phyloP scores from a whole-genome alignment of 2,797 vertebrate genomes.

The Spinus olivaceus region DNA sequence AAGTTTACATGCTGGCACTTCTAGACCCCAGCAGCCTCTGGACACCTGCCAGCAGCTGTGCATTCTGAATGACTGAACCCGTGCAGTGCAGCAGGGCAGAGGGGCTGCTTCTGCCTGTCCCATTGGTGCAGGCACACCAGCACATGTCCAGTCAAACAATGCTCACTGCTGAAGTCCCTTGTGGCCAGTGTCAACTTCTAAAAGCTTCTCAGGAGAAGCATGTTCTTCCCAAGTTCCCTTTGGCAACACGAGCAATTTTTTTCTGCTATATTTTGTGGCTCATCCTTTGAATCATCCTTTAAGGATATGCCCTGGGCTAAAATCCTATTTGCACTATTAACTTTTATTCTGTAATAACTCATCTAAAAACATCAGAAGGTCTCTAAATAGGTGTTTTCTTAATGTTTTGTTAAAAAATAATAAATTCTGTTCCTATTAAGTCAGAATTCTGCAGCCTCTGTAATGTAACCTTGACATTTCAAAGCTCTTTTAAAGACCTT shows the following conservation, averaged over 20 bases:
- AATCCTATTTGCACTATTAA: constrained; percentile 23
- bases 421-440: not conserved
- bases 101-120: not conserved
- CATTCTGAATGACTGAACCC: not conserved
- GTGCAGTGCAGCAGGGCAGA: not conserved
- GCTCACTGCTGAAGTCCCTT: not conserved
- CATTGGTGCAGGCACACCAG: rapidly evolving
- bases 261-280: not conserved
- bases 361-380: not conserved
- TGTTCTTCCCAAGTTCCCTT: not conserved
- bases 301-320: constrained; percentile 7
- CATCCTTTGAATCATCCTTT: not conserved
- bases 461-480: constrained; percentile 26
- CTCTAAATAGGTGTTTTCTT: constrained; percentile 12
- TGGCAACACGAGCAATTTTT: not conserved
- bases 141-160: not conserved
- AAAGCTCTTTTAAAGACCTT: not conserved
- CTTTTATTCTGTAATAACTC: constrained; percentile 9
- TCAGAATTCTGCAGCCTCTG: not conserved
- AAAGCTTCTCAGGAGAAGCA: not conserved
- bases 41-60: not conserved
- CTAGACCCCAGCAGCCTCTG: not conserved
- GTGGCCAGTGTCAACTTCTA: not conserved
- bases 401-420: constrained; percentile 42
- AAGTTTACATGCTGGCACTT: not conserved